Conservation (phyloP, 1,140 invertebrate genomes). For the Cydia pomonella region DNA sequence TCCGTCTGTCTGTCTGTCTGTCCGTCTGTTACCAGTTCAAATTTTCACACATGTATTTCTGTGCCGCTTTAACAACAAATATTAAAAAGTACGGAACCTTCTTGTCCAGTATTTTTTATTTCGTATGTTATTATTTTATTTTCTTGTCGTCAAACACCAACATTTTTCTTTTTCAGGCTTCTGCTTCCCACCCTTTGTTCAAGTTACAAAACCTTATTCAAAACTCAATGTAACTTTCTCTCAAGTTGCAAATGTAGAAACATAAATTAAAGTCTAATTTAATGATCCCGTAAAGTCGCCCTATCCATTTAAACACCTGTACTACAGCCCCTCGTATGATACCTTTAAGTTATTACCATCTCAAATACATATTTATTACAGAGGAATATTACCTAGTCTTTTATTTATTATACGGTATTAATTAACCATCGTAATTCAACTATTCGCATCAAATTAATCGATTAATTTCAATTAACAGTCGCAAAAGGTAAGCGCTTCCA, state of each 20-base stretch:
- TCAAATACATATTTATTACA: not conserved
- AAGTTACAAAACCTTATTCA: not conserved
- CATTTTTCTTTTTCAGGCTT: no score
- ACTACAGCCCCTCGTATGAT: not conserved
- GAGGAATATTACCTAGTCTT: not conserved
- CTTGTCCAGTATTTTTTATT: no score
- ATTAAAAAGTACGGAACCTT: no score
- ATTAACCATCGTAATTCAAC: constrained; percentile 13
- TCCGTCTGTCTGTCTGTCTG: no score
- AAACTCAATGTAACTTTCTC: not conserved
- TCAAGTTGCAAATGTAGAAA: not conserved
- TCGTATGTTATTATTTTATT: no score
- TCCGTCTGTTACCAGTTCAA: no score
- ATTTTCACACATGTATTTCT: no score
- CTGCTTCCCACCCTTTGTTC: not conserved
- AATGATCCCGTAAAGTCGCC: not conserved
- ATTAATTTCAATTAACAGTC: constrained; percentile 31
- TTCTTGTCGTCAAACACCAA: no score
- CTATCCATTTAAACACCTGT: not conserved
- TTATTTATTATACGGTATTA: constrained; percentile 20
- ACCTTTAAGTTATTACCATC: not conserved
- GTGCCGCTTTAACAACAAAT: no score
- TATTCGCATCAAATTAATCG: constrained; percentile 18
- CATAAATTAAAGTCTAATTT: not conserved
- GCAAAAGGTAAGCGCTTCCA: constrained; percentile 13